A percentile compares a stretch with the other conserved stretches of the same genome.
phyloP scores from a whole-genome alignment of 1,140 invertebrate genomes.

The Sweltsa coloradensis region DNA sequence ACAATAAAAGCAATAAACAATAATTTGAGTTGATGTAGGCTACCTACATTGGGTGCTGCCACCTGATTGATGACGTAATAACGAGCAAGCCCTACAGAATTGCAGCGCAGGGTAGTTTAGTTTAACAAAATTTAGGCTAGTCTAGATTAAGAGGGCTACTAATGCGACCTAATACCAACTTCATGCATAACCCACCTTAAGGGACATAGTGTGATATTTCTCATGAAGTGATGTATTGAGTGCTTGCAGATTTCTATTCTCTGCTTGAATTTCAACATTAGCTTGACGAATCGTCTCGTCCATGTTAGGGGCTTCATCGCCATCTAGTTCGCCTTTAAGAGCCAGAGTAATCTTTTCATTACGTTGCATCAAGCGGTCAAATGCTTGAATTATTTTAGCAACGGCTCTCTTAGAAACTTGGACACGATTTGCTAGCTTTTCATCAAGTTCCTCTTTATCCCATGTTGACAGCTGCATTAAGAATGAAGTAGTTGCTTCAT shows the following conservation, averaged over 20 bases:
- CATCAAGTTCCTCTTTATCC: conserved; percentile 95
- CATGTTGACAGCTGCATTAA: conserved; percentile 92
- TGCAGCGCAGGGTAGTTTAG: no score
- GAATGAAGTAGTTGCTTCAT: conserved; percentile 93
- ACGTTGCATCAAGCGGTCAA: conserved; percentile 84
- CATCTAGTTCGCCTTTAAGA: conserved; percentile 69
- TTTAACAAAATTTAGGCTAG: no score
- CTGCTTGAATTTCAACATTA: conserved; percentile 75
- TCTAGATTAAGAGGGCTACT: no score
- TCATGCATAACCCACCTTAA: conserved; percentile 57
- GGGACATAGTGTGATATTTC: conserved; percentile 81
- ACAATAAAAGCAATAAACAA: no score
- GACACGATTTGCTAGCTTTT: conserved; percentile 87
- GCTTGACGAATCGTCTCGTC: conserved; percentile 72
- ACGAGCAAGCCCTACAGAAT: no score
- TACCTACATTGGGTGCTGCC: no score
- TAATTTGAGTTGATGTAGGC: no score
- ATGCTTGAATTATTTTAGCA: conserved; percentile 90
- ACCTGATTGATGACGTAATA: no score
- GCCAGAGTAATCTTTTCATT: conserved; percentile 85
- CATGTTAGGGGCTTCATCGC: conserved; percentile 51
- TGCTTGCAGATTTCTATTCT: conserved; percentile 85
- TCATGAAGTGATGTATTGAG: conserved; percentile 87
- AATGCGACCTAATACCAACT: no score
- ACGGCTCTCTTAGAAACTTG: conserved; percentile 88